A percentile compares a stretch with the other conserved stretches of the same genome.
Evolutionary conservation across 2,797 vertebrate genomes (phyloP).

Genomic region (Triplophysa bombifrons): DNA sequence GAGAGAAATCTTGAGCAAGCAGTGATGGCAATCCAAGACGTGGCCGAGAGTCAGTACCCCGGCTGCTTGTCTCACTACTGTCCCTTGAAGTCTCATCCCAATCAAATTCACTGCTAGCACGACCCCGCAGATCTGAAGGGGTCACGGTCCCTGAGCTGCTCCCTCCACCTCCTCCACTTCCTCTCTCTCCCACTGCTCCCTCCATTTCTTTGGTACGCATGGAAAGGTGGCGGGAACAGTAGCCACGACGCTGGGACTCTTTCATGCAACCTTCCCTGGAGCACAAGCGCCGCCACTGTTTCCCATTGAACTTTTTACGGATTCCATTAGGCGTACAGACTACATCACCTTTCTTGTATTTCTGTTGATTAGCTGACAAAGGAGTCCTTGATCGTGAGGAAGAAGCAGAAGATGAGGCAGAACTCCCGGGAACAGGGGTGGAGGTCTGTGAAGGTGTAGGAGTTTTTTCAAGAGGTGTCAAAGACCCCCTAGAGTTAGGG

Average conservation of each 20-base stretch:
- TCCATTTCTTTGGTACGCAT: constrained; percentile 94
- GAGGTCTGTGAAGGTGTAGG: constrained; percentile 71
- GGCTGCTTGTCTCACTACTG: constrained; percentile 86
- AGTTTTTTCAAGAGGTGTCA: constrained; percentile 75
- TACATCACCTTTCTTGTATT: constrained; percentile 93
- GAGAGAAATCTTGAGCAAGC: constrained; percentile 82
- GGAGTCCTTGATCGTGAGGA: constrained; percentile 85
- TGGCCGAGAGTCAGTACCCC: constrained; percentile 84
- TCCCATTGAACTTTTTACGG: constrained; percentile 93
- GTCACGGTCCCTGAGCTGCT: constrained; percentile 88
- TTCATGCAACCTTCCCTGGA: constrained; percentile 92
- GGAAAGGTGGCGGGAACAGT: constrained; percentile 91
- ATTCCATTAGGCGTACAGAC: constrained; percentile 92
- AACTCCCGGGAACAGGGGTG: constrained; percentile 67
- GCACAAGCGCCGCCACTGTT: constrained; percentile 93
- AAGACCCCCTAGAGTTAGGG: constrained; percentile 62
- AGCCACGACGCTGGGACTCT: constrained; percentile 90
- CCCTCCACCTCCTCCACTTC: constrained; percentile 73
- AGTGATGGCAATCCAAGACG: constrained; percentile 82
- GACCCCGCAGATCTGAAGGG: constrained; percentile 84
- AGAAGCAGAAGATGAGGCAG: constrained; percentile 68
- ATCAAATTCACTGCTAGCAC: constrained; percentile 86
- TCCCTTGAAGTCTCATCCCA: constrained; percentile 92
- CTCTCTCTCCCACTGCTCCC: constrained; percentile 74
- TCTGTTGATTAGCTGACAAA: constrained; percentile 85